Evolutionary conservation across 2,888 invertebrate species (phyloP), one percentile per base, ranked within the genome.

Genomic region (Adelognathus sp.): DNA sequence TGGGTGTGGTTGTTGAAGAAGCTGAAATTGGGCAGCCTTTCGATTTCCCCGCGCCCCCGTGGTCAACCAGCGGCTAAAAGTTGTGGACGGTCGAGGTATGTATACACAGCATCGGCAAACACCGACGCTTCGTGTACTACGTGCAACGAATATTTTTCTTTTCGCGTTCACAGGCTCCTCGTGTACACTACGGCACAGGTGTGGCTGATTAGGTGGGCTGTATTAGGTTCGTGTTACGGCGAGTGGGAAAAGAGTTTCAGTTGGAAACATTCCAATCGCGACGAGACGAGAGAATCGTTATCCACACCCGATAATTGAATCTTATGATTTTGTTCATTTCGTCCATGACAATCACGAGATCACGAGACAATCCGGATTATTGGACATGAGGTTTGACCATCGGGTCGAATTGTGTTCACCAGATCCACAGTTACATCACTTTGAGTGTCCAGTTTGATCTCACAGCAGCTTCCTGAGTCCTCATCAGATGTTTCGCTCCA

Each of bases 31-130:
- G 60, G 41, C 60, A 24, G 60, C 52, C 41, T 74, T 61, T 67
- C 74, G 67, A 74, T 74, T 67, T 67, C 52, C 52, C 60, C 60
- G 67, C 61, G 60, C 41, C 41, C 58, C 41, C 58, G 58, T 60
- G 60, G 74, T 67, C 60, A 67, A 60, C 41, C 50, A 24, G 24
- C 67, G 54, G 60, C 60, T 50, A 41, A 61, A 67, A 44, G 31
- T 74, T 60, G n/a, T n/a, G 24, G 46, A 50, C 44, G 39, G 67
- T 66, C 31, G 21, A 52, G 41, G 39, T 66, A n/a, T n/a, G 31
- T 56, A 31, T 24, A 50, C 24, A 50, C 36, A 24, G 18, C 52
- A 67, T 67, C 52, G 52, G 31, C 67, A 74, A 74, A 74, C 52
- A 52, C 21, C 58, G 67, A 67, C 67, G 36, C 64, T n/a, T 50